Conservation (phyloP, 2,797 vertebrate genomes). For the Catharus ustulatus region DNA sequence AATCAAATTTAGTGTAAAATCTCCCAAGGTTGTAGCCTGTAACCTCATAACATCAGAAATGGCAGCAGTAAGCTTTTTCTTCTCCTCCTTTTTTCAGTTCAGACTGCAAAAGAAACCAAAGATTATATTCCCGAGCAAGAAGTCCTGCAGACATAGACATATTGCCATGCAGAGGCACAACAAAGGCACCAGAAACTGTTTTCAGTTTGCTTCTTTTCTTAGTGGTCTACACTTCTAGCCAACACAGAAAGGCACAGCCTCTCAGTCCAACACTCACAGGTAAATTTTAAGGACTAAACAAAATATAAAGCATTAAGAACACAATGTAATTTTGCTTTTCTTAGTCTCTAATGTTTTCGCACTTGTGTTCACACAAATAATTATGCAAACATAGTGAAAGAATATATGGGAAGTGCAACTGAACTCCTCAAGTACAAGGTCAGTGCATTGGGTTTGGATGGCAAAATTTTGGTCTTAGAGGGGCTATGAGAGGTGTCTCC, state of each 20-base stretch:
- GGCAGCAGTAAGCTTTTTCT: background rate
- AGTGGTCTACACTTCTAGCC: background rate
- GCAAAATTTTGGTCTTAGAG: background rate
- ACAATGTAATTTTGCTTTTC: background rate
- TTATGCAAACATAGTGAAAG: background rate
- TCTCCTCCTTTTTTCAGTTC: background rate
- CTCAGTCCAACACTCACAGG: background rate
- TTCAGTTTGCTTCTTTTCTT: background rate
- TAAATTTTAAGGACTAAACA: background rate
- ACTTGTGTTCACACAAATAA: background rate
- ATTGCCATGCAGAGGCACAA: background rate
- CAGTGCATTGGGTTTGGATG: background rate
- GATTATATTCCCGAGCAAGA: background rate
- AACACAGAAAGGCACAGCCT: background rate
- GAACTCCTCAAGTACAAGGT: background rate
- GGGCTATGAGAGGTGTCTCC: background rate
- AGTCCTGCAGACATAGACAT: background rate
- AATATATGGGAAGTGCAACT: background rate
- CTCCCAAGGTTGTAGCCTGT: slow-evolving; percentile 67
- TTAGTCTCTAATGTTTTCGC: background rate
- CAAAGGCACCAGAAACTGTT: background rate
- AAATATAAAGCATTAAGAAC: background rate
- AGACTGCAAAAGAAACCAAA: background rate
- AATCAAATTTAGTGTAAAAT: slow-evolving; percentile 70
- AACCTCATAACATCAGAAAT: slow-evolving; percentile 57